Base-by-base conservation (phyloP, 2,888 invertebrate species). In the Embidobia sp. region DNA sequence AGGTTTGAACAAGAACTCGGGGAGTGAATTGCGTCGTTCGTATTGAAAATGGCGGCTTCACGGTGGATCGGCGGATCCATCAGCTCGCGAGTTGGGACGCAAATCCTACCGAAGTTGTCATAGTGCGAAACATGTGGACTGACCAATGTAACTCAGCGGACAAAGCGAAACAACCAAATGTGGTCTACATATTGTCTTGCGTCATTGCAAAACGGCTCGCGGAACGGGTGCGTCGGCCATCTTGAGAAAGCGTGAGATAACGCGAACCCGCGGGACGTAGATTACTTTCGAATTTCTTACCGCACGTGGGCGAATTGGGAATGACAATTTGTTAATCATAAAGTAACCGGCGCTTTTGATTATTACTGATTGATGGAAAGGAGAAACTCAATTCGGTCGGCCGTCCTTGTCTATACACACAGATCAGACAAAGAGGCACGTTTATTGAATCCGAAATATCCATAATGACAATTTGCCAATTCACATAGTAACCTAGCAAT, bases 161-260 rank as follows among this genome's bases (percentile, higher is more conserved):
- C 40, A 26, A 81, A 82, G 80, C 79, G 79, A 73, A 83, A 81
- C 78, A 55, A 75, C 49, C 44, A 70, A 77, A 67, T 44, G 66
- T 78, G 78, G 76, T 76, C 80, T 80, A 80, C 79, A 80, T 81
- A 79, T 66, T 26, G 15, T 64, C 74, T 84, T 85, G 79, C 82
- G 77, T 83, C 84, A 84, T 66, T 37, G 55, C 53, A 55, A 73
- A 73, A 79, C 72, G 81, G 79, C 79, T 64, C 66, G 64, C 35
- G 55, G 66, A 64, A 37, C 70, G 53, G 55, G 76, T 27, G 77
- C 70, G 67, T 69, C 77, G 80, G 82, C 82, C 83, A 83, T 83
- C 63, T 85, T 83, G 87, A 85, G 87, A 87, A 87, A 87, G 87
- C 85, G 86, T 81, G 84, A 83, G 83, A 83, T 77, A 70, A 70